These are phyloP conservation scores for Physella acuta DNA, from an alignment of 1,140 invertebrate genomes.

Conservation along the genomic window DNA sequence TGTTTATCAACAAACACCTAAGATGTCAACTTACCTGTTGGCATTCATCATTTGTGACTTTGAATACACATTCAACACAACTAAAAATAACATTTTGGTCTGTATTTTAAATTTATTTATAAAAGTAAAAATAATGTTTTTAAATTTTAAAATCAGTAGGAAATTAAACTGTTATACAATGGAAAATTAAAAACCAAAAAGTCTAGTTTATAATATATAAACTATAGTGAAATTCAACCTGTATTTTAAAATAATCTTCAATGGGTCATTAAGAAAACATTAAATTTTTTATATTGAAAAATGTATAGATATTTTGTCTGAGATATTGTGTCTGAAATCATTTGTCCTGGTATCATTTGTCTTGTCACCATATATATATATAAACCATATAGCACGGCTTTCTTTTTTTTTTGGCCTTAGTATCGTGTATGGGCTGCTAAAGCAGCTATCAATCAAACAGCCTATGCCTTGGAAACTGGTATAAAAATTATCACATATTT, in stretches of 20 bases:
- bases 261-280: background rate
- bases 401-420: constrained; percentile 29
- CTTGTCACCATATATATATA: constrained; percentile 8
- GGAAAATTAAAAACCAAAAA: too few species aligned
- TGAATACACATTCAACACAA: constrained; percentile 67
- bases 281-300: background rate
- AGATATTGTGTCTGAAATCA: too few species aligned
- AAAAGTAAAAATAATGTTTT: too few species aligned
- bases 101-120: too few species aligned
- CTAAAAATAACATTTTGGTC: constrained; percentile 62
- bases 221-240: background rate
- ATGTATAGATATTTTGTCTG: constrained; percentile 6
- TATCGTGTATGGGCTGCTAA: constrained; percentile 47
- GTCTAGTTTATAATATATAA: too few species aligned
- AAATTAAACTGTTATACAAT: too few species aligned
- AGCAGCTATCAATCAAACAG: constrained; percentile 43
- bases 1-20: constrained; percentile 50
- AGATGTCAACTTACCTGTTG: constrained; percentile 62
- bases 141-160: too few species aligned
- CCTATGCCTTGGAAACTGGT: constrained; percentile 49
- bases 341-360: too few species aligned
- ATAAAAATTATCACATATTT: constrained; percentile 54
- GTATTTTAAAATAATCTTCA: background rate
- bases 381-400: background rate
- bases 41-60: constrained; percentile 63